Evolutionary conservation across 2,888 invertebrate genomes (phyloP).

Genomic region (Thereva nobilitata): DNA sequence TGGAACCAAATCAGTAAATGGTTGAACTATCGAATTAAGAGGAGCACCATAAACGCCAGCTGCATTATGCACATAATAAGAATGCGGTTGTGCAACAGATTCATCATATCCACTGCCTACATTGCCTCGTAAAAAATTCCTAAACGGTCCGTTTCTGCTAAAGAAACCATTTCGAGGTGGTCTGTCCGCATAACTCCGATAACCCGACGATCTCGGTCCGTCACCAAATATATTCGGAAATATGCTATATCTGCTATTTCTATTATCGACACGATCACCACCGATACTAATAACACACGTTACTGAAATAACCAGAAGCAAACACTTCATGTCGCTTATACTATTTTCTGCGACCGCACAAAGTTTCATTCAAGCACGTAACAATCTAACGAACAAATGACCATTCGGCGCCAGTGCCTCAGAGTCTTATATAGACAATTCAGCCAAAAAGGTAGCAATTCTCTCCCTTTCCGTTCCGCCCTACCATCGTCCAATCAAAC

Average conservation of each 20-base stretch:
- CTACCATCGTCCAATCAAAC: neutral
- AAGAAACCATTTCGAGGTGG: no score
- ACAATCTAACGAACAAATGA: conserved; percentile 19
- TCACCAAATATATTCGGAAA: neutral
- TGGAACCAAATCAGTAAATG: conserved; percentile 1
- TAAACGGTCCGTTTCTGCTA: neutral
- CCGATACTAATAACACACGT: neutral
- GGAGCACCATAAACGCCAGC: neutral
- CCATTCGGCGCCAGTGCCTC: neutral
- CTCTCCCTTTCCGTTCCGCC: conserved; percentile 10
- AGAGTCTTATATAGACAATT: conserved; percentile 26
- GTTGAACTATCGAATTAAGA: conserved; percentile 3
- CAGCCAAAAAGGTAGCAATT: neutral
- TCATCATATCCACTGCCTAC: neutral
- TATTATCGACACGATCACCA: conserved; percentile 1
- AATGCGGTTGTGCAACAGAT: no score
- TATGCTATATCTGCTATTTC: neutral
- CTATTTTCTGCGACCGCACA: neutral
- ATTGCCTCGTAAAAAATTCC: neutral
- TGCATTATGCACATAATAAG: no score
- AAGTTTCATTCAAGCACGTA: conserved; percentile 16
- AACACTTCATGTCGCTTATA: conserved; percentile 7
- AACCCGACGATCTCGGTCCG: neutral
- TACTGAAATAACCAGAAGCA: conserved; percentile 13
- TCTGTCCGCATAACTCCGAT: neutral